These are phyloP conservation scores for Aspidiotus destructor DNA, from an alignment of 2,888 invertebrate genomes.

Conservation along the genomic window DNA sequence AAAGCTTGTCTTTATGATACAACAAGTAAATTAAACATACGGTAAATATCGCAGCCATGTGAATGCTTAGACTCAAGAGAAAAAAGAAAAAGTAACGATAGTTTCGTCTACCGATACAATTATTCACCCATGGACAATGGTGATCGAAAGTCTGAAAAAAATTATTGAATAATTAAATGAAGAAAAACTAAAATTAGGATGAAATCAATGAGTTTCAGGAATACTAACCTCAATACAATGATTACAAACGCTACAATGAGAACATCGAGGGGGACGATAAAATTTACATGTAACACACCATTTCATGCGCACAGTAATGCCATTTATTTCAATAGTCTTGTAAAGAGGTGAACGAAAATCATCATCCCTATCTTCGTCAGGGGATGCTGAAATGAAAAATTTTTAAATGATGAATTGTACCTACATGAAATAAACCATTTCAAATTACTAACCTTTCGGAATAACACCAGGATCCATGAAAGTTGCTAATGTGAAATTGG, in stretches of 20 bases:
- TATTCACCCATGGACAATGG: slow-evolving; percentile 98
- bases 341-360: slow-evolving; percentile 94
- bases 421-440: background rate
- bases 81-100: slow-evolving; percentile 99
- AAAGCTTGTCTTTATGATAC: slow-evolving; percentile 68
- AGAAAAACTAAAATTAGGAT: slow-evolving; percentile 7
- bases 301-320: slow-evolving; percentile 98
- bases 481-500: slow-evolving; percentile 97
- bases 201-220: slow-evolving; percentile 1
- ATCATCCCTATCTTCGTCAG: slow-evolving; percentile 94
- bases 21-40: slow-evolving; percentile 87
- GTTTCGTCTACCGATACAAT: slow-evolving; percentile 92
- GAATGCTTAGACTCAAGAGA: slow-evolving; percentile 86
- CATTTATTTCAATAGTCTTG: slow-evolving; percentile 95
- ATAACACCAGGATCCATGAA: slow-evolving; percentile 99
- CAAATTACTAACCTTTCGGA: slow-evolving; percentile 68
- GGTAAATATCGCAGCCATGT: slow-evolving; percentile 95
- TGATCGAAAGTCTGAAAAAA: slow-evolving; percentile 92
- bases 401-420: background rate
- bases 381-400: slow-evolving; percentile 58
- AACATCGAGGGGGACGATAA: slow-evolving; percentile 96
- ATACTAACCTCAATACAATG: slow-evolving; percentile 83
- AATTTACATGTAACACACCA: slow-evolving; percentile 99
- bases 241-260: slow-evolving; percentile 98
- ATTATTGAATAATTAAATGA: slow-evolving; percentile 35